These are phyloP conservation scores for Stomatorhinus ivindoensis DNA, from an alignment of 2,113 vertebrate genomes.

Conservation along the genomic window DNA sequence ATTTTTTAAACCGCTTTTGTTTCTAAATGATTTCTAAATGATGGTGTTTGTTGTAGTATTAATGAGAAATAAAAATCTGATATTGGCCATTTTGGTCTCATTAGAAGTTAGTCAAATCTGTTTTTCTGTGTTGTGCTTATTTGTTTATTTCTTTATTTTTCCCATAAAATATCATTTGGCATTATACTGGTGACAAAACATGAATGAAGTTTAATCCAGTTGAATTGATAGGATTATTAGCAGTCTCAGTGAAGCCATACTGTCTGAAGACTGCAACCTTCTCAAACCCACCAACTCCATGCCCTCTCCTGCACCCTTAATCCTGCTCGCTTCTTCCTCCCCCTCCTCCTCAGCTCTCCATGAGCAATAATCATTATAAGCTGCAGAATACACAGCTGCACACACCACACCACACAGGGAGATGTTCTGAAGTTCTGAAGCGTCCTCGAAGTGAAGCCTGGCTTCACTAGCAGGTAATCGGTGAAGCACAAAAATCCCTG, in stretches of 20 bases:
- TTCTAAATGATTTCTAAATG: background rate
- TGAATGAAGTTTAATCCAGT: background rate
- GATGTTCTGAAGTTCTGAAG: background rate
- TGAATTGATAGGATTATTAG: background rate
- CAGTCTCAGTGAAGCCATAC: background rate
- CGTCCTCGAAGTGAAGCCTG: background rate
- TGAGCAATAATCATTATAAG: background rate
- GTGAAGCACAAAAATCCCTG: background rate
- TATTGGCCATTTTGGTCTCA: background rate
- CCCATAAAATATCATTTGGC: background rate
- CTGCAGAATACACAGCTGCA: background rate
- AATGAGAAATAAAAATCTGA: background rate
- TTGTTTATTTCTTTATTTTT: background rate
- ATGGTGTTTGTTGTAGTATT: background rate
- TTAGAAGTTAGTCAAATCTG: background rate
- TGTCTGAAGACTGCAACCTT: background rate
- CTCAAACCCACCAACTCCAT: background rate
- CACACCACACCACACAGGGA: background rate
- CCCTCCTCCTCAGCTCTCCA: background rate
- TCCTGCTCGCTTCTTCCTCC: background rate
- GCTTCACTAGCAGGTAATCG: background rate
- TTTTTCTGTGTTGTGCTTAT: background rate
- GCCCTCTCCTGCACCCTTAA: background rate
- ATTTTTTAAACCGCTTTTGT: background rate
- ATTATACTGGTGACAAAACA: too few relatives aligned